These are phyloP conservation scores for Manduca sexta DNA, from an alignment of 1,140 invertebrate genomes.

Conservation along the genomic window DNA sequence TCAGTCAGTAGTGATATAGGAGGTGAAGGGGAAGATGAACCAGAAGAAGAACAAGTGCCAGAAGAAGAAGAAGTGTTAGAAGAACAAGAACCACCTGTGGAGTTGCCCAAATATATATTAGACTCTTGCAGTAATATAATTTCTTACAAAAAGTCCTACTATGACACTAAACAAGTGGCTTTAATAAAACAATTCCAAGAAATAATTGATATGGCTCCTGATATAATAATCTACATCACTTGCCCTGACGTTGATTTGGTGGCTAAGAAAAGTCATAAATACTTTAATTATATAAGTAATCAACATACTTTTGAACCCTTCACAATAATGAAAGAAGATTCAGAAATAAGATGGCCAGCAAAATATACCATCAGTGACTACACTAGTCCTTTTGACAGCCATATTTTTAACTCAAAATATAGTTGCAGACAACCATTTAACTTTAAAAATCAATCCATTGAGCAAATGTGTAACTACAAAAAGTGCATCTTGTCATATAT, in stretches of 20 bases:
- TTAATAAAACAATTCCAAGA: conserved; percentile 41
- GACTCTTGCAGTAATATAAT: conserved; percentile 40
- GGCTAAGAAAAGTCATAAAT: conserved; percentile 57
- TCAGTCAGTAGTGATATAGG: conserved; percentile 29
- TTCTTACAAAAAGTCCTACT: conserved; percentile 22
- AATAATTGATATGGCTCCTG: conserved; percentile 54
- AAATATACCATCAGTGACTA: conserved; percentile 39
- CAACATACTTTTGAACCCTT: conserved; percentile 33
- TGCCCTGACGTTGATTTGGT: conserved; percentile 72
- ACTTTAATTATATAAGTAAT: conserved; percentile 54
- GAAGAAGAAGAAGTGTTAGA: conserved; percentile 33
- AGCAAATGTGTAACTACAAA: conserved; percentile 68
- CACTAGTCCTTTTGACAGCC: conserved; percentile 28
- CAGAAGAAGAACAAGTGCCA: conserved; percentile 30
- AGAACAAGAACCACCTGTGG: conserved; percentile 29
- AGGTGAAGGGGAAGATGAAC: conserved; percentile 37
- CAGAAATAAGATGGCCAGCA: conserved; percentile 45
- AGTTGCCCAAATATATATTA: conserved; percentile 52
- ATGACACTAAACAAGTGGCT: conserved; percentile 29
- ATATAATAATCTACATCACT: conserved; percentile 72
- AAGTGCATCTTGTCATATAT: conserved; percentile 50
- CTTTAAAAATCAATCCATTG: conserved; percentile 48
- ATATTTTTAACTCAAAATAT: conserved; percentile 54
- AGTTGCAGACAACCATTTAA: conserved; percentile 55
- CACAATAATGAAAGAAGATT: conserved; percentile 16